Evolutionary conservation across 2,888 invertebrate genomes (phyloP), one percentile per base, ranked within the genome.

Genomic region (Lasioglossum calceatum): DNA sequence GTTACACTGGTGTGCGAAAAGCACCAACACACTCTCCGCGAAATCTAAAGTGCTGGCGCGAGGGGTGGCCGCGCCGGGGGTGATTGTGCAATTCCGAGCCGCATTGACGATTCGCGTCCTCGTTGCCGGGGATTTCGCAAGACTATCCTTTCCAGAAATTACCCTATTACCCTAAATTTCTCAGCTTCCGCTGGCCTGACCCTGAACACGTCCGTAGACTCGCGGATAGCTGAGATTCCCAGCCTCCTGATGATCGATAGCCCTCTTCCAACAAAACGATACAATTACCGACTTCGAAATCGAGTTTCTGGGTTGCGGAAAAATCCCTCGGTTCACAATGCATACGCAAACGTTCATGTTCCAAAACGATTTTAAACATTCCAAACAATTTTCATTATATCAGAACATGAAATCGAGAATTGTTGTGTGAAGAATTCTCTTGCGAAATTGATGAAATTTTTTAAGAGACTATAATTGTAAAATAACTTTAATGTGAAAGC

Each of bases 11-110:
- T 58, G 79, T 67, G 78, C 67, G 80, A 80, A 61, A 71, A 72
- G 16, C 80, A 81, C 76, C 78, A 39, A 87, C 42, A 80, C 72
- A 86, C 77, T 74, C 50, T 19, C 36, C 16, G 32, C 32, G 58
- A 77, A 50, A 70, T 80, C 77, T 73, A 71, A 73, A 82, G 82
- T 79, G 83, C 47, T 84, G 81, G 71, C 77, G 74, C 50, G 75
- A 44, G 71, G 39, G 39, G n/a, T 19, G 76, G 44, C 3, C 42
- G 64, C 10, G 39, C 77, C 54, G 74, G 54, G 77, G 54, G 80
- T 81, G 87, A 81, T 76, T 84, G 87, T 87, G 87, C 84, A 81
- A 86, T 83, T 86, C 81, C 74, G 79, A 81, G 79, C 79, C 80
- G 79, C 86, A 71, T 81, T 81, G 84, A 82, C 87, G 87, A 84